A percentile compares a stretch with the other conserved stretches of the same genome.
Evolutionary conservation across 2,113 vertebrate species (phyloP).

Genomic region (Oostethus manadensis): DNA sequence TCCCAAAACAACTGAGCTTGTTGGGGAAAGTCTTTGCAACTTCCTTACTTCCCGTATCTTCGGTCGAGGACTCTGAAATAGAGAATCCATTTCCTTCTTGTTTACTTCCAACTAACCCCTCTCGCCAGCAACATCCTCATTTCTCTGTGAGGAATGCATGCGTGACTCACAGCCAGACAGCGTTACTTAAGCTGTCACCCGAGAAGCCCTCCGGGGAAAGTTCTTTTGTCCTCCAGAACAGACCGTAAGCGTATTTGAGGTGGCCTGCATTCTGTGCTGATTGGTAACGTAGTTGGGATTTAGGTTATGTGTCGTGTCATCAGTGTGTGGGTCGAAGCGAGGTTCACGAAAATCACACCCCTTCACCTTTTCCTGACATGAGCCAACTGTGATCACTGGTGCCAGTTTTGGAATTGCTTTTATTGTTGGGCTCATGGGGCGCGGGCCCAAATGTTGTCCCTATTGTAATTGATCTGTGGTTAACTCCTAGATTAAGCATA

Average conservation of each 20-base stretch:
- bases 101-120: conserved; percentile 24
- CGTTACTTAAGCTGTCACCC: conserved; percentile 39
- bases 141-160: conserved; percentile 42
- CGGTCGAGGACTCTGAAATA: background rate
- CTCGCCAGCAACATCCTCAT: conserved; percentile 29
- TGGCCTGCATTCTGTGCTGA: conserved; percentile 41
- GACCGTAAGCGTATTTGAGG: conserved; percentile 29
- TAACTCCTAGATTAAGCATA: conserved; percentile 54
- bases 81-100: conserved; percentile 3
- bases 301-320: conserved; percentile 24
- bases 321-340: background rate
- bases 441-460: conserved; percentile 50
- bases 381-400: background rate
- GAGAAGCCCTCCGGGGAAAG: conserved; percentile 41
- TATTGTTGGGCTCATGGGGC: conserved; percentile 31
- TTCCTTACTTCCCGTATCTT: background rate
- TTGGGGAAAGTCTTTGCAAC: conserved; percentile 14
- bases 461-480: conserved; percentile 62
- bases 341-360: background rate
- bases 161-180: conserved; percentile 29
- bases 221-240: conserved; percentile 44
- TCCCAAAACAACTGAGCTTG: conserved; percentile 23
- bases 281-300: conserved; percentile 52
- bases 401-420: conserved; percentile 34
- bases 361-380: background rate